A percentile compares a stretch with the other conserved stretches of the same genome.
Evolutionary conservation across 2,797 vertebrate species (phyloP).

Genomic region (Rachycentron canadum): DNA sequence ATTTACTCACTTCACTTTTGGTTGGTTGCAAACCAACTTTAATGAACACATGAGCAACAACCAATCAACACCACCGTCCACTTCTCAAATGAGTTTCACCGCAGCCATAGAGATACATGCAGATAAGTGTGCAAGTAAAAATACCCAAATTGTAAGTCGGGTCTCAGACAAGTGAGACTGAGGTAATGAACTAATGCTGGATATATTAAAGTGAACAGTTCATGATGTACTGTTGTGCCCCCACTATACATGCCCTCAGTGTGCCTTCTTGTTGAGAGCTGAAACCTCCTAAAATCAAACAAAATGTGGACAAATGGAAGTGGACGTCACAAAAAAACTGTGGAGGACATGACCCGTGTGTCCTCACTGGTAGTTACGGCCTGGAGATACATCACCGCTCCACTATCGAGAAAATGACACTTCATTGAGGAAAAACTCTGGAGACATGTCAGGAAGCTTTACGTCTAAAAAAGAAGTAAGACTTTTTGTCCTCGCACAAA

Average conservation of each 20-base stretch:
- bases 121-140: background rate
- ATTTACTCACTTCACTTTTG: too few relatives aligned
- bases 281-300: slow-evolving; percentile 1
- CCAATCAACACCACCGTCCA: background rate
- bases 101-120: background rate
- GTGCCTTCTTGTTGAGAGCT: background rate
- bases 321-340: slow-evolving; percentile 24
- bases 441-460: slow-evolving; percentile 27
- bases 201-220: background rate
- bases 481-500: background rate
- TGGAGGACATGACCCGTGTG: slow-evolving; percentile 39
- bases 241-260: background rate
- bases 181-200: background rate
- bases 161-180: background rate
- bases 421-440: slow-evolving; percentile 27
- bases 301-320: slow-evolving; percentile 30
- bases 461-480: background rate
- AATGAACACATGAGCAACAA: background rate
- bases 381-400: slow-evolving; percentile 33
- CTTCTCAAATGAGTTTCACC: background rate
- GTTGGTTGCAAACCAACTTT: too few relatives aligned
- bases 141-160: background rate
- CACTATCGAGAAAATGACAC: slow-evolving; percentile 39
- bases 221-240: background rate
- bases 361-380: slow-evolving; percentile 23